These are phyloP conservation scores for Chalcis sispes DNA, from an alignment of 2,888 invertebrate species.

Conservation along the genomic window DNA sequence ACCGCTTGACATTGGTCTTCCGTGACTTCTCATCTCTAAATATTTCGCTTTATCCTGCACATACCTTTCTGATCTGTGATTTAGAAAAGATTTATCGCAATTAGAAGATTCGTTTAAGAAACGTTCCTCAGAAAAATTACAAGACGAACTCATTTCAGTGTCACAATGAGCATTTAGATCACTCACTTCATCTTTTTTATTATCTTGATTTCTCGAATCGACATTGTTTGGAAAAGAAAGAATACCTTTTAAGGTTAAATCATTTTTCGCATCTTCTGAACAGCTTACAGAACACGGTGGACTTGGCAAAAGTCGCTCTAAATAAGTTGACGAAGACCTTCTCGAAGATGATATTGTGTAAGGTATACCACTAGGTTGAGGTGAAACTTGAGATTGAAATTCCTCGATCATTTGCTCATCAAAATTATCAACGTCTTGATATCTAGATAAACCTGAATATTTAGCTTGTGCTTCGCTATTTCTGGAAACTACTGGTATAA, in stretches of 20 bases:
- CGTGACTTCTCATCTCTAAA: constrained; percentile 24
- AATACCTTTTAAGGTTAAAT: constrained; percentile 69
- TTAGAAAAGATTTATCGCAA: constrained; percentile 6
- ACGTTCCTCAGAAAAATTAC: constrained; percentile 30
- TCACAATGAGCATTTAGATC: constrained; percentile 23
- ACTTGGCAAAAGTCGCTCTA: constrained; percentile 83
- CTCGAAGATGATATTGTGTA: constrained; percentile 64
- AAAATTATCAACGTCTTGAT: constrained; percentile 19
- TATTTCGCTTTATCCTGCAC: constrained; percentile 20
- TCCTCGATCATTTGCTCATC: constrained; percentile 51
- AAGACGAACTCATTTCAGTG: constrained; percentile 15
- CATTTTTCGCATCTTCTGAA: constrained; percentile 83
- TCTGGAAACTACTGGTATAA: constrained; percentile 57
- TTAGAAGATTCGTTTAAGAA: constrained; percentile 1
- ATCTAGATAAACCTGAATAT: constrained; percentile 5
- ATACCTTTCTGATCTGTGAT: not conserved
- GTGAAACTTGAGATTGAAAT: constrained; percentile 76
- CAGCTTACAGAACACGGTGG: constrained; percentile 83
- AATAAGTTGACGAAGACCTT: constrained; percentile 71
- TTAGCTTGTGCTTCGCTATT: constrained; percentile 69
- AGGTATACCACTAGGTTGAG: constrained; percentile 84
- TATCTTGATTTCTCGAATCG: constrained; percentile 60
- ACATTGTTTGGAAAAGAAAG: constrained; percentile 61
- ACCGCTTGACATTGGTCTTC: constrained; percentile 56
- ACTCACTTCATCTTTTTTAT: constrained; percentile 56